These are phyloP conservation scores for Syrphus vitripennis DNA, from an alignment of 2,888 invertebrate species.

Conservation along the genomic window DNA sequence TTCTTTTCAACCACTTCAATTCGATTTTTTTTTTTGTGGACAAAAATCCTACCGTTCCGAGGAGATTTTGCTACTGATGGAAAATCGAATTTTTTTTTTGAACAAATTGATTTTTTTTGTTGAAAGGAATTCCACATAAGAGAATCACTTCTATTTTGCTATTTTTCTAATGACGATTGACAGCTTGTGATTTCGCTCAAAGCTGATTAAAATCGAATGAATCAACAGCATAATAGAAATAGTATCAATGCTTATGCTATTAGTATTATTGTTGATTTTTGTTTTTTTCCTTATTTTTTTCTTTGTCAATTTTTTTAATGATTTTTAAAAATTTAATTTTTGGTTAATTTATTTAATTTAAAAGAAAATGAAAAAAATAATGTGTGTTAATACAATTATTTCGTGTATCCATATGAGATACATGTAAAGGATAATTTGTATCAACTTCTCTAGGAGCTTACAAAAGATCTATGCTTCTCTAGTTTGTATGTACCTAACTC, in stretches of 20 bases:
- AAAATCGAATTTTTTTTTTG: no score
- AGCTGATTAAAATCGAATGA: no score
- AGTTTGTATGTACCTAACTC: slow-evolving; percentile 36
- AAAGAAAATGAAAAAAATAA: not conserved
- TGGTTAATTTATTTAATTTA: not conserved
- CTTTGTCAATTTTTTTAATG: not conserved
- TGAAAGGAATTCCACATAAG: no score
- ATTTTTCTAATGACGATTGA: not conserved
- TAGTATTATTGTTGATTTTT: not conserved
- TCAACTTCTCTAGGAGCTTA: slow-evolving; percentile 41
- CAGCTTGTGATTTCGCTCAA: no score
- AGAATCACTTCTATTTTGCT: not conserved
- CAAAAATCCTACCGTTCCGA: no score
- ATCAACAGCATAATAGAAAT: no score
- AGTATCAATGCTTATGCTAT: no score
- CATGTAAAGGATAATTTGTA: slow-evolving; percentile 1
- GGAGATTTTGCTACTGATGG: no score
- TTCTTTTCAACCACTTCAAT: no score
- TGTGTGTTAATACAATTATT: slow-evolving; percentile 39
- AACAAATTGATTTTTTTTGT: no score
- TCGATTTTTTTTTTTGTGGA: no score
- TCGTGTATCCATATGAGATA: slow-evolving; percentile 24
- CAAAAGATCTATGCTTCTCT: slow-evolving; percentile 44
- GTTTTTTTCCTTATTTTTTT: not conserved
- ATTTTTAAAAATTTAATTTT: not conserved